phyloP scores from a whole-genome alignment of 1,140 invertebrate genomes.

The Copidosoma floridanum region DNA sequence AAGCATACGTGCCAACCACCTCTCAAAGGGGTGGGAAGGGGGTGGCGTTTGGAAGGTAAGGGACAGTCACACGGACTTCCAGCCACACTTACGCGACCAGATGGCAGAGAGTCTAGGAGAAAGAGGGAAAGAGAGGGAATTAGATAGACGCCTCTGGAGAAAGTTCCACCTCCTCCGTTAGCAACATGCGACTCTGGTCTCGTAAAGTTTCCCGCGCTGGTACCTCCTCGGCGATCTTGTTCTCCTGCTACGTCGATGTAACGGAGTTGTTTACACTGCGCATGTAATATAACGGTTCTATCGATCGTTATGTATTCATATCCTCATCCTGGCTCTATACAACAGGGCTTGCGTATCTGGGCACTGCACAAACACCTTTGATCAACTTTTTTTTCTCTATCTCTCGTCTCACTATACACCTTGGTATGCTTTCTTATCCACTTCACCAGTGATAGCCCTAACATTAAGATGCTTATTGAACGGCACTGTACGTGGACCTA shows the following conservation, averaged over 20 bases:
- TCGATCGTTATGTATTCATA: constrained; percentile 24
- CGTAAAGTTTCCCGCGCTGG: constrained; percentile 51
- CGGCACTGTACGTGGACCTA: no score
- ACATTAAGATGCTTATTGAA: no score
- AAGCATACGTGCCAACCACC: no score
- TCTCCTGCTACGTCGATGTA: constrained; percentile 55
- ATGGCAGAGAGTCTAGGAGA: not conserved
- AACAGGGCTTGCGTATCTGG: no score
- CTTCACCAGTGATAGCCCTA: no score
- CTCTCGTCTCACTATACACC: no score
- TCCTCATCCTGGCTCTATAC: not conserved
- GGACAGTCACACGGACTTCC: no score
- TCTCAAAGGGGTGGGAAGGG: not conserved
- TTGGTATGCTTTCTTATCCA: no score
- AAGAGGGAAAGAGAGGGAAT: not conserved
- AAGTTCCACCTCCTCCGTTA: constrained; percentile 48
- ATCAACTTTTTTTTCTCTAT: no score
- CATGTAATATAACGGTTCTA: constrained; percentile 53
- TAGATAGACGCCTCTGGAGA: constrained; percentile 15
- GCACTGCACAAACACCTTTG: no score
- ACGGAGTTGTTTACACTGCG: constrained; percentile 60
- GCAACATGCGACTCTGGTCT: constrained; percentile 54
- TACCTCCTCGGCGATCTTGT: constrained; percentile 47
- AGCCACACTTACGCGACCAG: no score
- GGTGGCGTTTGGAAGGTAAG: not conserved